Conservation (phyloP, 1,140 invertebrate species). For the Nylanderia fulva region DNA sequence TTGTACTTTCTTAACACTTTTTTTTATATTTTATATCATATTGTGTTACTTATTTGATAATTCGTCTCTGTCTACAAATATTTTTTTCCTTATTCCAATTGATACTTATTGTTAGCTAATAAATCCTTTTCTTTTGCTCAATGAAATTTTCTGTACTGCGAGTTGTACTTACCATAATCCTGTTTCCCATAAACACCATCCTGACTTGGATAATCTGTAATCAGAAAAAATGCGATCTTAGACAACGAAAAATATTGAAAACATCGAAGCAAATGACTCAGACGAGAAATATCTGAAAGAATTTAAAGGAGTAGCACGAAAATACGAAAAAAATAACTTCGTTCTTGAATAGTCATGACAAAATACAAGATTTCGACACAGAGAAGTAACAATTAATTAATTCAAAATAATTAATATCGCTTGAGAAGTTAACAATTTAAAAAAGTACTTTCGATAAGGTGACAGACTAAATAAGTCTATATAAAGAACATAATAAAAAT, state of each 20-base stretch:
- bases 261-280: slow-evolving; percentile 59
- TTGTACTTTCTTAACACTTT: not conserved
- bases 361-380: slow-evolving; percentile 1
- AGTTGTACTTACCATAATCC: slow-evolving; percentile 85
- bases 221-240: slow-evolving; percentile 54
- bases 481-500: not conserved
- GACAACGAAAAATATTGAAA: not conserved
- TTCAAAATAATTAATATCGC: not conserved
- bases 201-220: slow-evolving; percentile 83
- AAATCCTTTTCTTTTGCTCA: slow-evolving; percentile 29
- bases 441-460: not conserved
- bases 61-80: not conserved
- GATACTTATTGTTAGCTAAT: slow-evolving; percentile 29
- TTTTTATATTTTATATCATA: not conserved
- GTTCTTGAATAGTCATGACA: not conserved
- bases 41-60: slow-evolving; percentile 11
- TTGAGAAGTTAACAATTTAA: not conserved
- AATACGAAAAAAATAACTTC: not conserved
- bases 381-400: not conserved
- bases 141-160: slow-evolving; percentile 58
- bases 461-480: not conserved
- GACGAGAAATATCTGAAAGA: slow-evolving; percentile 69
- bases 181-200: slow-evolving; percentile 83
- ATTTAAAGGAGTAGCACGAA: not conserved
- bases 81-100: not conserved